Evolutionary conservation across 2,113 vertebrate species (phyloP).

Genomic region (Chunga burmeisteri): DNA sequence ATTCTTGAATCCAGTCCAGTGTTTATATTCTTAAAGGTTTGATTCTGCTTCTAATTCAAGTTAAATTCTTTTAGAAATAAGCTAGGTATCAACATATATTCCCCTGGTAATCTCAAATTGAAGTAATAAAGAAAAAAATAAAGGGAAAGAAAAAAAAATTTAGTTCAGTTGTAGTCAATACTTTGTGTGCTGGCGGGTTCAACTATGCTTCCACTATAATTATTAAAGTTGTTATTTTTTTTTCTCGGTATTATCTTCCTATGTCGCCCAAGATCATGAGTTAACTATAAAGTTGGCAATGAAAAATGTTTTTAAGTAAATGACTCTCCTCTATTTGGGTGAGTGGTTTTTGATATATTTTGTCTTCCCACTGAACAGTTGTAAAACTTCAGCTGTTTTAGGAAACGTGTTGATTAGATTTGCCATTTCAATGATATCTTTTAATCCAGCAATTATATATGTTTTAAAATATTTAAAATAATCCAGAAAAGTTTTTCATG

Average conservation of each 20-base stretch:
- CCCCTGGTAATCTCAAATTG: background rate
- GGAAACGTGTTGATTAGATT: background rate
- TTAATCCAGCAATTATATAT: background rate
- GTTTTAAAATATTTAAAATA: background rate
- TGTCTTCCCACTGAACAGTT: background rate
- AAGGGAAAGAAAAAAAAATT: background rate
- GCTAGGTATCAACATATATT: background rate
- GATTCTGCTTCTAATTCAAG: background rate
- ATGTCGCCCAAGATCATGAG: background rate
- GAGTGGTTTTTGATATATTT: background rate
- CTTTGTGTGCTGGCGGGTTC: background rate
- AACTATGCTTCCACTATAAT: background rate
- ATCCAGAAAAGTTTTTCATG: background rate
- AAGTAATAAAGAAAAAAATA: background rate
- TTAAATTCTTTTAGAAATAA: background rate
- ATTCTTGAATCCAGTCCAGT: background rate
- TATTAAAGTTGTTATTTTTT: accelerated
- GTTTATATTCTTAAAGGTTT: background rate
- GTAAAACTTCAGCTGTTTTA: background rate
- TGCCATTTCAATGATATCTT: background rate
- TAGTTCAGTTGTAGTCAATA: background rate
- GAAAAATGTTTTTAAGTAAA: background rate
- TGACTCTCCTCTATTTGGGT: background rate
- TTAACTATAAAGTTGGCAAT: background rate
- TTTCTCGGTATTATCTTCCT: background rate